Conservation (phyloP, 23 tunicate species). For the Phallusia fumigata region DNA sequence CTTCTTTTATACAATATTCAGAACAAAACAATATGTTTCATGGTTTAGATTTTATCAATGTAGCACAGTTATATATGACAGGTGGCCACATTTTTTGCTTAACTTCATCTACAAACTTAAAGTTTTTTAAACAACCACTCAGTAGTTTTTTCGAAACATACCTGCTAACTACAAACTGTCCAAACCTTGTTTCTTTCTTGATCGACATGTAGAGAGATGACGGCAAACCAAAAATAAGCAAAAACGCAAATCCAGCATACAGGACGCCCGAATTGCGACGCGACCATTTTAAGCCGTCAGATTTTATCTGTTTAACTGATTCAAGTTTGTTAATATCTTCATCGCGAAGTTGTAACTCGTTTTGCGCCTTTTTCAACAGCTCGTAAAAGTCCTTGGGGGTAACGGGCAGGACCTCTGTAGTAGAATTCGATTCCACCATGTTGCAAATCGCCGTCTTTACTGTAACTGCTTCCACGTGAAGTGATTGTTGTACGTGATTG, state of each 20-base stretch:
- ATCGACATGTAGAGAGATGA: slow-evolving; percentile 28
- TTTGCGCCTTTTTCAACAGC: slow-evolving; percentile 51
- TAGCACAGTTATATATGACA: too few relatives aligned
- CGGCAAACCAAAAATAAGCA: slow-evolving; percentile 40
- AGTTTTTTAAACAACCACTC: too few relatives aligned
- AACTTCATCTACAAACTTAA: too few relatives aligned
- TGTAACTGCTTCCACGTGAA: background rate
- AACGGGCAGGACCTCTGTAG: background rate
- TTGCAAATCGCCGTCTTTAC: background rate
- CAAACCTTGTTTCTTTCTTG: slow-evolving; percentile 26
- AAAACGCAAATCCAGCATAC: slow-evolving; percentile 23
- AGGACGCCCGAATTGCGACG: slow-evolving; percentile 20
- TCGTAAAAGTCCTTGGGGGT: slow-evolving; percentile 35
- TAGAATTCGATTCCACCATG: background rate
- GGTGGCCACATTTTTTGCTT: too few relatives aligned
- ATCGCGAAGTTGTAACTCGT: slow-evolving; percentile 44
- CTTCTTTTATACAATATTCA: too few relatives aligned
- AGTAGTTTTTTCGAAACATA: slow-evolving; percentile 13
- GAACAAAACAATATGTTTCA: too few relatives aligned
- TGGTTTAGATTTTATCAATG: too few relatives aligned
- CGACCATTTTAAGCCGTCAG: slow-evolving; percentile 26
- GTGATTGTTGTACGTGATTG: background rate
- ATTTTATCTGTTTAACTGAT: slow-evolving; percentile 37
- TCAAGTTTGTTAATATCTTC: slow-evolving; percentile 40
- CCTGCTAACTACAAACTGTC: slow-evolving; percentile 33